Evolutionary conservation across 2,888 invertebrate species (phyloP).

Genomic region (Drosophila subsilvestris): DNA sequence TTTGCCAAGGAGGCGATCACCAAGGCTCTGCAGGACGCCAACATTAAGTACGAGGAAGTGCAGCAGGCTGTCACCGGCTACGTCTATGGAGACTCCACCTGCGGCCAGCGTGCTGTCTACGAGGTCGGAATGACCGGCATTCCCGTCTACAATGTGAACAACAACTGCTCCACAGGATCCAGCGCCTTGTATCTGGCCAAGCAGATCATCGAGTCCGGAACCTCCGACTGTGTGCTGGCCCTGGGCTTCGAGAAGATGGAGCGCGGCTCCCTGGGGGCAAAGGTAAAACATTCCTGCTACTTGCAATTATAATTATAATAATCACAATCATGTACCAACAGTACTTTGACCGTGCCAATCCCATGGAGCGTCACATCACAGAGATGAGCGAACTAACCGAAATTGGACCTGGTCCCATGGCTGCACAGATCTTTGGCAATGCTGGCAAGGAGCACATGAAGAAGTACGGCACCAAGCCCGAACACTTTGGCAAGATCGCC

Average conservation of each 20-base stretch:
- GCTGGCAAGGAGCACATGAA: slow-evolving; percentile 95
- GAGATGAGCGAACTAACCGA: slow-evolving; percentile 93
- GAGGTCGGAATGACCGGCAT: slow-evolving; percentile 98
- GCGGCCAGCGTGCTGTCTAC: slow-evolving; percentile 97
- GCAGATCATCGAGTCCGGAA: slow-evolving; percentile 95
- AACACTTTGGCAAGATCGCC: slow-evolving; percentile 98
- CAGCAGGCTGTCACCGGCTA: slow-evolving; percentile 97
- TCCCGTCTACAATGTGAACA: slow-evolving; percentile 99
- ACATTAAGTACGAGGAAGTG: slow-evolving; percentile 89
- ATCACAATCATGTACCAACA: slow-evolving; percentile 66
- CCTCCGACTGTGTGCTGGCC: slow-evolving; percentile 94
- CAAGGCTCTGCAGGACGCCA: slow-evolving; percentile 94
- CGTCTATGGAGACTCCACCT: slow-evolving; percentile 97
- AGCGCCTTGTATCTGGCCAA: slow-evolving; percentile 95
- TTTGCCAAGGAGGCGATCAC: slow-evolving; percentile 96
- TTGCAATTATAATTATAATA: neutral
- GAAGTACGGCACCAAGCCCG: slow-evolving; percentile 93
- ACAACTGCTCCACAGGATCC: slow-evolving; percentile 98
- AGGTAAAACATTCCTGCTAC: slow-evolving; percentile 84
- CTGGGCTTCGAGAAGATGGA: slow-evolving; percentile 99
- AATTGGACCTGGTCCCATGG: slow-evolving; percentile 92
- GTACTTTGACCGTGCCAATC: slow-evolving; percentile 93
- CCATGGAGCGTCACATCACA: slow-evolving; percentile 94
- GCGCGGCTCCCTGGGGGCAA: slow-evolving; percentile 92
- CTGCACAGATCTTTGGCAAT: slow-evolving; percentile 98